Evolutionary conservation across 2,888 invertebrate species (phyloP).

Genomic region (Ommatoiulus sabulosus): DNA sequence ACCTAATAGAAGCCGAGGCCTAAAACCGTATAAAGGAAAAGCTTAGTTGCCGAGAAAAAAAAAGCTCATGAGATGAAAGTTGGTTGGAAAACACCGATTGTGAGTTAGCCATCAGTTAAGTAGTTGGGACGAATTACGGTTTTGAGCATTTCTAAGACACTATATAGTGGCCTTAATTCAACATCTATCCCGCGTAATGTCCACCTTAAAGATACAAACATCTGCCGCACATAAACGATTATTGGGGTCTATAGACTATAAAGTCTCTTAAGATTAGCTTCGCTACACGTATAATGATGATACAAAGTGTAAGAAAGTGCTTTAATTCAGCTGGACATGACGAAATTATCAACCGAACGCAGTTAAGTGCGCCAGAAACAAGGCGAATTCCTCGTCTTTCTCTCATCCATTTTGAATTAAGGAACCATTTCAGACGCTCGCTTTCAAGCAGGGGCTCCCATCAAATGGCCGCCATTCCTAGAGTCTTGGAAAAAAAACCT

Average conservation of each 20-base stretch:
- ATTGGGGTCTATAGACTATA: conserved; percentile 53
- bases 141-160: conserved; percentile 52
- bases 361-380: conserved; percentile 42
- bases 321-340: conserved; percentile 53
- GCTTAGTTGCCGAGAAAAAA: neutral
- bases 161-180: conserved; percentile 49
- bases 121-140: conserved; percentile 52
- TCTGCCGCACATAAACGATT: conserved; percentile 53
- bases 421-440: conserved; percentile 21
- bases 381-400: conserved; percentile 38
- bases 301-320: conserved; percentile 55
- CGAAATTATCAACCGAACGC: conserved; percentile 50
- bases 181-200: conserved; percentile 52
- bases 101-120: conserved; percentile 51
- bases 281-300: conserved; percentile 52
- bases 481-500: neutral
- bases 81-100: conserved; percentile 48
- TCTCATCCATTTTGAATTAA: conserved; percentile 45
- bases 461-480: neutral
- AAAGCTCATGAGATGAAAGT: neutral
- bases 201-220: conserved; percentile 53
- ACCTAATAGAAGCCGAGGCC: conserved; percentile 15
- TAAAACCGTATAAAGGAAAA: conserved; percentile 5
- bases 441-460: neutral
- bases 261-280: conserved; percentile 50